Conservation (phyloP, 2,797 vertebrate genomes). For the Miichthys miiuy region DNA sequence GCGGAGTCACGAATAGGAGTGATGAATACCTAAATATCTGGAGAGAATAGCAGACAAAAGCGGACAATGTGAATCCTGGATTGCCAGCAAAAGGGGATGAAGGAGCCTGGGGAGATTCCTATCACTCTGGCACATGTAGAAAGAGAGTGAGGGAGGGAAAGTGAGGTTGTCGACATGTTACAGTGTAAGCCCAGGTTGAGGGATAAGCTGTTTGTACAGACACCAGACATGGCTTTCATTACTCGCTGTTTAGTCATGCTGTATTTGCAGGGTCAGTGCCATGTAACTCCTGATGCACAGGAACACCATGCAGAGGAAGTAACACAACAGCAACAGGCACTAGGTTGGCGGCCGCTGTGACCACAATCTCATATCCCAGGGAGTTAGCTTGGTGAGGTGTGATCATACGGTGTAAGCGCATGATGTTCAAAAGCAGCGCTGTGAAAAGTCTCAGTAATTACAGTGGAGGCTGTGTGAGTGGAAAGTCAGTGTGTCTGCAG, state of each 20-base stretch:
- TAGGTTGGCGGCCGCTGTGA: slow-evolving; percentile 38
- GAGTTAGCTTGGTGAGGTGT: slow-evolving; percentile 59
- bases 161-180: slow-evolving; percentile 56
- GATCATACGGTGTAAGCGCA: slow-evolving; percentile 57
- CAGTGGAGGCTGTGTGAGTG: slow-evolving; percentile 53
- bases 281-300: slow-evolving; percentile 68
- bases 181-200: slow-evolving; percentile 71
- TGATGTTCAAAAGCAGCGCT: slow-evolving; percentile 63
- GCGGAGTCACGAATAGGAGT: slow-evolving; percentile 62
- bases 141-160: slow-evolving; percentile 56
- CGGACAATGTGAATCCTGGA: slow-evolving; percentile 64
- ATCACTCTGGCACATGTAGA: slow-evolving; percentile 67
- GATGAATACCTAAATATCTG: slow-evolving; percentile 77
- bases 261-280: slow-evolving; percentile 78
- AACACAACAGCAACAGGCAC: slow-evolving; percentile 52
- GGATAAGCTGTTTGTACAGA: slow-evolving; percentile 77
- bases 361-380: slow-evolving; percentile 54
- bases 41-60: slow-evolving; percentile 77
- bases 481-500: slow-evolving; percentile 50
- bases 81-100: slow-evolving; percentile 52
- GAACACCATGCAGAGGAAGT: slow-evolving; percentile 59
- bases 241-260: slow-evolving; percentile 81
- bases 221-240: slow-evolving; percentile 81
- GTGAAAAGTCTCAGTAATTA: slow-evolving; percentile 72
- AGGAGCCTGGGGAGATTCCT: slow-evolving; percentile 69